Evolutionary conservation across 2,888 invertebrate genomes (phyloP).

Genomic region (Nezara viridula): DNA sequence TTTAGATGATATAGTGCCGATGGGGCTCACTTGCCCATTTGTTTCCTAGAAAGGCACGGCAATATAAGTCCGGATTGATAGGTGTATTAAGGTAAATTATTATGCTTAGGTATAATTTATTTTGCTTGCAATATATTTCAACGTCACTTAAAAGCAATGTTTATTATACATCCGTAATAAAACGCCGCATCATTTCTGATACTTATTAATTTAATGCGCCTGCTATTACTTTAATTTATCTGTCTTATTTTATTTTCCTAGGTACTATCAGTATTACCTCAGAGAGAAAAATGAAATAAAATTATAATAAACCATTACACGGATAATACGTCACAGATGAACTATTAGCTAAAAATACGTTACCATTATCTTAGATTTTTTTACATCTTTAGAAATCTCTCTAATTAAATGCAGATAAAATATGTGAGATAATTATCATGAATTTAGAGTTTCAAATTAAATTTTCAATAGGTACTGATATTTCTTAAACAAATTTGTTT

Average conservation of each 20-base stretch:
- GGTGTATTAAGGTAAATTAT: conserved; percentile 10
- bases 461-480: too few relatives aligned
- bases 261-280: background rate
- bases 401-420: too few relatives aligned
- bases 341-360: too few relatives aligned
- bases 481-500: too few relatives aligned
- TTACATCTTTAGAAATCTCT: too few relatives aligned
- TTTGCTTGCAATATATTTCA: conserved; percentile 8
- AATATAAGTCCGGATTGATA: background rate
- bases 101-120: background rate
- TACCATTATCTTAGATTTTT: too few relatives aligned
- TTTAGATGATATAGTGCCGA: conserved; percentile 30
- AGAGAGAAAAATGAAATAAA: background rate
- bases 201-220: background rate
- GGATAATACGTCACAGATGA: background rate
- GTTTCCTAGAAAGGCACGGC: background rate
- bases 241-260: background rate
- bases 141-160: background rate
- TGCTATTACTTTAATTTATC: background rate
- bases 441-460: too few relatives aligned
- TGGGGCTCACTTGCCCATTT: background rate
- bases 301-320: background rate
- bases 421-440: too few relatives aligned
- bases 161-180: background rate
- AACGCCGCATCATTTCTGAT: background rate